Base-by-base conservation (phyloP, 2,888 invertebrate genomes). In the Ochlodes sylvanus region DNA sequence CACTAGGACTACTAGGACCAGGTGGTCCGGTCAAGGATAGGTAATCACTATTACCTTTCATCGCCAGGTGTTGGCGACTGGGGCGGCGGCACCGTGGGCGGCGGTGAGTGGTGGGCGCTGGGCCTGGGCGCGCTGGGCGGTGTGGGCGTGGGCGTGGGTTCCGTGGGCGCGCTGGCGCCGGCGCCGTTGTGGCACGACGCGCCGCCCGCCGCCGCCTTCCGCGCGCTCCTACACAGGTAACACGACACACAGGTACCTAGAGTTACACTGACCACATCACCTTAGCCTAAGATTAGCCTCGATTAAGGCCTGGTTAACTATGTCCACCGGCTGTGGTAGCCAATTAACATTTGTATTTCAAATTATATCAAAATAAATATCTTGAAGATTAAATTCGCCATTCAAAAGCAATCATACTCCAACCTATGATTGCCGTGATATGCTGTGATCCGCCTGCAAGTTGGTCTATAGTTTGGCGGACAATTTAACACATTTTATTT, bases 101-200 rank as follows among this genome's bases (percentile, higher is more conserved):
- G 83, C 0, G 88, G 88, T 0, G 90, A 89, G 71, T 89, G 91
- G 90, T 90, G 91, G 90, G 86, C 88, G 27, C 80, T 89, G 2
- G 89, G 89, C 0, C 75, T 81, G 69, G 80, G 79, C 62, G 80
- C 79, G 64, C 68, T 73, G 67, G 70, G 81, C 78, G 68, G 70
- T 84, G 10, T 87, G 87, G 2, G 79, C 86, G 9, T 90, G 90
- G 2, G 71, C 88, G 71, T 90, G 89, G 90, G 87, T 88, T 0
- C 89, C 89, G 62, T 57, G 57, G 38, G 50, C 42, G 79, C 78
- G 62, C 68, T 72, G 64, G 69, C 85, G 7, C 86, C 88, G 1
- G 79, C 86, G 9, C 90, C 90, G 3, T 71, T 89, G 70, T 90
- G 90, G 90, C 88, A 85, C 17, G 89, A 90, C 19, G 87, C 89